These are phyloP conservation scores for Euphysa ruthae DNA, from an alignment of 30 jellyfish, hydroid and myxozoan genomes.

Conservation along the genomic window DNA sequence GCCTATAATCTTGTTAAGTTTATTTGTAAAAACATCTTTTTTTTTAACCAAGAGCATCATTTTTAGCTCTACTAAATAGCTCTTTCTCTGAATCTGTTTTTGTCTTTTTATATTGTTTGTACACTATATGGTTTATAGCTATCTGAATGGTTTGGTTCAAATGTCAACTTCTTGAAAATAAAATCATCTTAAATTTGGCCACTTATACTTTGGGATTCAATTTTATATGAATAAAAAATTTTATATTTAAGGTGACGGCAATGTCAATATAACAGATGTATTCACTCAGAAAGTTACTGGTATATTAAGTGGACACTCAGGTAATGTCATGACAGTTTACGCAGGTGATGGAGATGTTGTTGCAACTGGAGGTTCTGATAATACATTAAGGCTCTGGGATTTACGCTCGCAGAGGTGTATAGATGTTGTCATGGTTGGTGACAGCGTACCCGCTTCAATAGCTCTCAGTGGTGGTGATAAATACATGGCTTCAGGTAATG, in stretches of 20 bases:
- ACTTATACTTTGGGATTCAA: too few relatives aligned
- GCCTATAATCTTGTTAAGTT: too few relatives aligned
- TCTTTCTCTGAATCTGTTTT: too few relatives aligned
- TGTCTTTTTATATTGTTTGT: too few relatives aligned
- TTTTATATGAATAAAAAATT: too few relatives aligned
- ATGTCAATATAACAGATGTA: conserved; percentile 71
- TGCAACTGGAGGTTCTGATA: conserved; percentile 88
- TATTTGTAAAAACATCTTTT: too few relatives aligned
- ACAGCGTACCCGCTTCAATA: conserved; percentile 85
- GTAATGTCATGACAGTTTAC: conserved; percentile 77
- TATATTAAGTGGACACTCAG: conserved; percentile 80
- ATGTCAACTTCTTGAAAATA: too few relatives aligned
- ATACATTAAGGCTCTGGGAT: conserved; percentile 89
- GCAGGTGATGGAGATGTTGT: conserved; percentile 83
- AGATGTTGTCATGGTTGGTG: conserved; percentile 90
- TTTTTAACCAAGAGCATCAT: too few relatives aligned
- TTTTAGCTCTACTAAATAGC: too few relatives aligned
- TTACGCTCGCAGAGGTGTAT: conserved; percentile 83
- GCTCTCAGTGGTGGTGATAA: conserved; percentile 59
- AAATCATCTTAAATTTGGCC: too few relatives aligned
- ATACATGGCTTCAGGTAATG: conserved; percentile 88
- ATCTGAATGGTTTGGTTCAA: too few relatives aligned
- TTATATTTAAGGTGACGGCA: conserved; percentile 65
- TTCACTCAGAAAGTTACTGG: conserved; percentile 69
- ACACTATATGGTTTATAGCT: too few relatives aligned